phyloP scores from a whole-genome alignment of 2,113 vertebrate genomes.

The Terrapene triunguis region DNA sequence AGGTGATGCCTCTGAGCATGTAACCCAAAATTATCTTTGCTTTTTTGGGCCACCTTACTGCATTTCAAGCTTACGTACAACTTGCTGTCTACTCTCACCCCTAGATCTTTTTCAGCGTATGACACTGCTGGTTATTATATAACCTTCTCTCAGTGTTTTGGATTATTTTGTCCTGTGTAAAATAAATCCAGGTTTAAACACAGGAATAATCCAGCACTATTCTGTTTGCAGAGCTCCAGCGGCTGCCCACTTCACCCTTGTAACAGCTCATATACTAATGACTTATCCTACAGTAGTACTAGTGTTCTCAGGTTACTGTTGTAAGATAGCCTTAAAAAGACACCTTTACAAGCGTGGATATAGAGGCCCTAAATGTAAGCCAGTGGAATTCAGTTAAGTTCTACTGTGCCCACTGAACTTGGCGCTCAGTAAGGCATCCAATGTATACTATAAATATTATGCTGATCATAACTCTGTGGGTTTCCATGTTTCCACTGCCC shows the following conservation, averaged over 20 bases:
- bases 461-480: neutral
- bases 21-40: too few species aligned
- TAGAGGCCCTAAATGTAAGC: neutral
- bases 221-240: neutral
- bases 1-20: too few species aligned
- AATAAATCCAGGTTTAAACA: too few species aligned
- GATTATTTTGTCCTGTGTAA: neutral
- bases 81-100: neutral
- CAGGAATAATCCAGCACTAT: neutral
- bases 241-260: neutral
- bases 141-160: neutral
- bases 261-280: neutral
- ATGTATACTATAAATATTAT: neutral
- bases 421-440: neutral
- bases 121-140: neutral
- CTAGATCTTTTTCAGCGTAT: too few species aligned
- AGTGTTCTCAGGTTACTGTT: rapidly evolving
- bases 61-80: neutral
- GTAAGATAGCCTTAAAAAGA: neutral
- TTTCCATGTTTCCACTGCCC: neutral
- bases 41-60: too few species aligned
- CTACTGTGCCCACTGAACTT: neutral
- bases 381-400: neutral
- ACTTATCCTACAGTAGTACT: rapidly evolving
- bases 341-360: neutral